A percentile compares a stretch with the other conserved stretches of the same genome.
These are phyloP conservation scores for Lepidurus apus DNA, from an alignment of 1,140 invertebrate genomes.

Conservation along the genomic window DNA sequence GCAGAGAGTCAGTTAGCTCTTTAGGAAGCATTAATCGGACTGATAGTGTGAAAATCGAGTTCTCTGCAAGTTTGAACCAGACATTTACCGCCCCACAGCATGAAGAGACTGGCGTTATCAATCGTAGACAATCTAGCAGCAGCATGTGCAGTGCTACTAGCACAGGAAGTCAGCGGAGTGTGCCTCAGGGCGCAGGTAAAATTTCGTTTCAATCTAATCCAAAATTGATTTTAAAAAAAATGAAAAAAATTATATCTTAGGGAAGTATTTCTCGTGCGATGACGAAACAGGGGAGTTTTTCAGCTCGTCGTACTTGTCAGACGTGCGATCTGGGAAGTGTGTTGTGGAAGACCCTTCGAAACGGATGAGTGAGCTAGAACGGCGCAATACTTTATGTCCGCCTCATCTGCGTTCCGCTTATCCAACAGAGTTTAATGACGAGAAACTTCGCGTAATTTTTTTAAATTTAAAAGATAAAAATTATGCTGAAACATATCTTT, in stretches of 20 bases:
- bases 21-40: constrained; percentile 24
- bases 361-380: constrained; percentile 64
- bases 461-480: not conserved
- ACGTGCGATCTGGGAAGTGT: constrained; percentile 42
- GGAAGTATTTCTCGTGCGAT: constrained; percentile 62
- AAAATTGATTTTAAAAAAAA: not conserved
- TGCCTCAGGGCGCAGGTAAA: constrained; percentile 31
- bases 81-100: not conserved
- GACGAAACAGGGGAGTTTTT: constrained; percentile 77
- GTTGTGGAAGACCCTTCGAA: constrained; percentile 41
- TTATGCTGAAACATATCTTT: not conserved
- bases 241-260: constrained; percentile 40
- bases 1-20: constrained; percentile 28
- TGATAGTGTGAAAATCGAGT: not conserved
- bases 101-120: not conserved
- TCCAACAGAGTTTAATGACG: constrained; percentile 59
- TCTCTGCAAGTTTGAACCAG: not conserved
- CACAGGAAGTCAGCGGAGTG: constrained; percentile 1
- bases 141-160: not conserved
- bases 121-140: not conserved
- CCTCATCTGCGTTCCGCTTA: constrained; percentile 85
- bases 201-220: not conserved
- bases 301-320: constrained; percentile 61
- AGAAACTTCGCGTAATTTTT: constrained; percentile 14
- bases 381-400: constrained; percentile 76